Evolutionary conservation across 2,113 vertebrate genomes (phyloP), one percentile per base, ranked within the genome.

Genomic region (Talpa occidentalis): DNA sequence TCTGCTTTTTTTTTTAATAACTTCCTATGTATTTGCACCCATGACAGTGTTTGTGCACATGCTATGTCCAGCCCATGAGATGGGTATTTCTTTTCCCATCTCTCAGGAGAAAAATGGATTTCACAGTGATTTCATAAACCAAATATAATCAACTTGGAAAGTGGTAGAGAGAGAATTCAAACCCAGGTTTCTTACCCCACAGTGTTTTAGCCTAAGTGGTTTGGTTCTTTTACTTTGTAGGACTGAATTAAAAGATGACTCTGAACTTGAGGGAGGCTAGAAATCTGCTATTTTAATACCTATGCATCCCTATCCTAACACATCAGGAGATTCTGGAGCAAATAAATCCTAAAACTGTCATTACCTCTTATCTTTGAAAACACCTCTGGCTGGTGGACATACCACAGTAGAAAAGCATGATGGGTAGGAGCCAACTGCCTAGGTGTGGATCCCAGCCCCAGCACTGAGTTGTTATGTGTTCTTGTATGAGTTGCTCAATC

Each of bases 201-300:
- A 80, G 42, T n/a, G 5, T n/a, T 83, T 94, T 66, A 15, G 2
- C 30, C 22, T 9, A 73, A 79, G 52, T 17, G 19, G 3, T 86
- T 94, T 79, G 32, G 14, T 78, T 37, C 24, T 88, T 88, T 85
- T 40, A 70, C 66, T 88, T 88, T 80, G 44, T 72, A 80, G 24
- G 17, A 70, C 54, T 24, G 49, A 90, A 64, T 77, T 77, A 59
- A 22, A 83, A 82, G 44, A n/a, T 62, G 26, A 40, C 90, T 70
- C 54, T 21, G 24, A 70, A 86, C 30, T 73, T 49, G 12, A 56
- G 30, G 10, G 44, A 85, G 9, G 6, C 16, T 79, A 67, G 16
- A 89, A 21, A 62, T 37, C 73, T 72, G 56, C 37, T 40, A 14
- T 73, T 78, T 94, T n/a, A 82, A 42, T 17, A 30, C 1, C 64